phyloP scores from a whole-genome alignment of 2,797 vertebrate genomes.

The Gallirallus australis region DNA sequence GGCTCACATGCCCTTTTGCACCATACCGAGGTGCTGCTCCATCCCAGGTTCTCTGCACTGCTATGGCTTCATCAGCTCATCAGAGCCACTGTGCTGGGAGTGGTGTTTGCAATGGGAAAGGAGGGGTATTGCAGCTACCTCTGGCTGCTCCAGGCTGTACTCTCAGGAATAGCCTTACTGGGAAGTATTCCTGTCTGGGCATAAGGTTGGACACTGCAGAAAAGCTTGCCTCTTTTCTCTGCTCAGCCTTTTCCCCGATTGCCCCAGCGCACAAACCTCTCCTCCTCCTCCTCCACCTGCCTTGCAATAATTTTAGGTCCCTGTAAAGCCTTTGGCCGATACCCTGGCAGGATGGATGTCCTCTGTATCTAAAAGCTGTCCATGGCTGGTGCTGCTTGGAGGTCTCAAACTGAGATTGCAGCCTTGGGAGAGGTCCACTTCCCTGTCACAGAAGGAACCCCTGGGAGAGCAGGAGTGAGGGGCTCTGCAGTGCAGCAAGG shows the following conservation, averaged over 20 bases:
- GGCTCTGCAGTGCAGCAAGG: background rate
- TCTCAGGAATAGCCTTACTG: background rate
- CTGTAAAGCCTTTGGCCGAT: background rate
- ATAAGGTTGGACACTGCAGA: background rate
- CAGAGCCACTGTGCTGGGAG: background rate
- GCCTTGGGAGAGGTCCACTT: background rate
- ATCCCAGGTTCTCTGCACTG: background rate
- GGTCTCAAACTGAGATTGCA: background rate
- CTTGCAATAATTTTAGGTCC: background rate
- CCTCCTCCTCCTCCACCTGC: background rate
- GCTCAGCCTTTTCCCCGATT: background rate
- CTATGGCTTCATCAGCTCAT: slow-evolving; percentile 27
- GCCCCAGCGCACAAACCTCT: background rate
- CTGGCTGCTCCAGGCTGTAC: background rate
- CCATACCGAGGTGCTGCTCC: slow-evolving; percentile 5
- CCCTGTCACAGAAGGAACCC: background rate
- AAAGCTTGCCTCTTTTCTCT: background rate
- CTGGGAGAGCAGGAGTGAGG: background rate
- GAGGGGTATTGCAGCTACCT: slow-evolving; percentile 9
- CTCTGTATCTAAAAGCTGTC: background rate
- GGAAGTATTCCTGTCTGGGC: background rate
- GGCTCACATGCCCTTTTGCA: background rate
- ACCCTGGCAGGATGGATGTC: background rate
- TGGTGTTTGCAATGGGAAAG: background rate
- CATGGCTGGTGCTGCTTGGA: background rate